Evolutionary conservation across 2,888 invertebrate species (phyloP), one percentile per base, ranked within the genome.

Genomic region (Pollenia labialis): DNA sequence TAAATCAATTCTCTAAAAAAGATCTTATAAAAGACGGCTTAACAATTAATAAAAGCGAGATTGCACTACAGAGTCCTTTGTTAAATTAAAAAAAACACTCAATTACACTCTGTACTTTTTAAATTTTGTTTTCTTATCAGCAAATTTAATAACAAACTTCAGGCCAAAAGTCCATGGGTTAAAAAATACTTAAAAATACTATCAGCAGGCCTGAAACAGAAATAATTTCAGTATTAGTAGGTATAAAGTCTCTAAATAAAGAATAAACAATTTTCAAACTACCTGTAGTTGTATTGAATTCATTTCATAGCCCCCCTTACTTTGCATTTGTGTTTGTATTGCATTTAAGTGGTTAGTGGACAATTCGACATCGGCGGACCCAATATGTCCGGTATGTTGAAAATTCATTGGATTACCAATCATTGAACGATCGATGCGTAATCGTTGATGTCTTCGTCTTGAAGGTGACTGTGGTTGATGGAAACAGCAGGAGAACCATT

Each of bases 361-460:
- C 94, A 97, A 95, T 92, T 97, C 97, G 85, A 98, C 96, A 93
- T 99, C 98, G 74, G 97, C 96, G 23, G 98, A 97, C 40, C 99
- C 97, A 92, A 97, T 96, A 93, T 97, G 97, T 48, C 92, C 95
- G 58, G 98, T 98, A 93, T 99, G 99, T 91, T 97, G 96, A 93
- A 99, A 99, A 94, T 99, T 98, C 90, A 97, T 98, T 14, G 99
- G 99, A 89, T 96, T 96, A 50, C 99, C 97, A 92, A 99, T 99
- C 98, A 98, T 99, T 87, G 97, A 97, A 88, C 98, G 96, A 94
- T 97, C 97, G 94, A 97, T 97, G 94, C 96, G 95, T 94, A 96
- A 95, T 91, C 96, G 95, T 92, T 96, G 96, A 88, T 95, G 94
- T 90, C 96, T 94, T 90, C 96, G 94, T 92, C 96, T 95, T 89